phyloP scores from a whole-genome alignment of 2,113 vertebrate species.

The Struthidea cinerea region DNA sequence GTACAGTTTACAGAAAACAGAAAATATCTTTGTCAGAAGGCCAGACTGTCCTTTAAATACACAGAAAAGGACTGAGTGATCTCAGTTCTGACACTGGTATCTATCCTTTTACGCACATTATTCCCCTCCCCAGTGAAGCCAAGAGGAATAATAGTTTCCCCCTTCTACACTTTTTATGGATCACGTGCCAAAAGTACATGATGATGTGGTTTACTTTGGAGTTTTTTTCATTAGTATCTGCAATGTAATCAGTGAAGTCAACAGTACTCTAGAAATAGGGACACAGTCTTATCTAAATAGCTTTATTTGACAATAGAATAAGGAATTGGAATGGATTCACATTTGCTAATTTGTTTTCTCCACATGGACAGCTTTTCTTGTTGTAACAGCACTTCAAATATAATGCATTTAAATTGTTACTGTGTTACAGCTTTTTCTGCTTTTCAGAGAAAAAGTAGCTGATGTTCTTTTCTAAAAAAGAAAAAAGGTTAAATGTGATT shows the following conservation, averaged over 20 bases:
- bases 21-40: neutral
- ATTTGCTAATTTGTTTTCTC: conserved; percentile 34
- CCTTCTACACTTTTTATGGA: neutral
- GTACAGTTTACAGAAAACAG: neutral
- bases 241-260: neutral
- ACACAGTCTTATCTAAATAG: neutral
- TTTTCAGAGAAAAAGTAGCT: neutral
- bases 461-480: neutral
- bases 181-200: neutral
- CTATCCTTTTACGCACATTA: neutral
- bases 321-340: neutral
- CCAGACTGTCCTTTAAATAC: neutral
- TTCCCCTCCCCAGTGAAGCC: neutral
- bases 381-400: neutral
- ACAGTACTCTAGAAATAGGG: neutral
- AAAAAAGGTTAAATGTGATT: neutral
- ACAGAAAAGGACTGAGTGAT: neutral
- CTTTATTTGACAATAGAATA: neutral
- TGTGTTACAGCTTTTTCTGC: neutral
- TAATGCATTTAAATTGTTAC: neutral
- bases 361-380: neutral
- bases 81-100: neutral
- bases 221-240: neutral
- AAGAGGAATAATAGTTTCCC: neutral
- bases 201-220: neutral